phyloP scores from a whole-genome alignment of 2,797 vertebrate genomes.

The Mallotus villosus region DNA sequence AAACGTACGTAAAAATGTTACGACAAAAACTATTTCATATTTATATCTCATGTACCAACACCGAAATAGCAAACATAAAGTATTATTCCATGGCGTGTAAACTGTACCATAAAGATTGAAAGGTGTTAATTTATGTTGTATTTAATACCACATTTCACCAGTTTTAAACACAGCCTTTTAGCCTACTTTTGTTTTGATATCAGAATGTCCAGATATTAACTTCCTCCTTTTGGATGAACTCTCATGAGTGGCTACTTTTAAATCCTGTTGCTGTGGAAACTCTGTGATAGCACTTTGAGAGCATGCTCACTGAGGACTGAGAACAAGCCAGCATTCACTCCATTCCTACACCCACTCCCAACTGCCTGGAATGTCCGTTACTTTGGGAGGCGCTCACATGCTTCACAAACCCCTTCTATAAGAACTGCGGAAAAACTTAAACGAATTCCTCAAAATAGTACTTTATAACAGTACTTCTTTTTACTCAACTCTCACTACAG shows the following conservation, averaged over 20 bases:
- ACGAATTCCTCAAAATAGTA: neutral
- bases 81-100: neutral
- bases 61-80: neutral
- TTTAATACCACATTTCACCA: no score
- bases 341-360: slow-evolving; percentile 40
- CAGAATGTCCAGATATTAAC: neutral
- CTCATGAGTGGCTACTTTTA: slow-evolving; percentile 19
- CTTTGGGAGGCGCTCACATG: slow-evolving; percentile 34
- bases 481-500: neutral
- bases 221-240: neutral
- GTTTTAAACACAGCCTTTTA: no score
- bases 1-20: neutral
- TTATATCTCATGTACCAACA: neutral
- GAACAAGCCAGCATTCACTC: slow-evolving; percentile 37
- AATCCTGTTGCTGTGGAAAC: slow-evolving; percentile 32
- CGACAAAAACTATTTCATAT: neutral
- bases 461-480: neutral
- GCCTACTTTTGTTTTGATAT: neutral
- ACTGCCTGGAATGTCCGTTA: slow-evolving; percentile 42
- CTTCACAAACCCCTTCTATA: slow-evolving; percentile 20
- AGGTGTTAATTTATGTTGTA: no score
- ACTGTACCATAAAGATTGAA: no score
- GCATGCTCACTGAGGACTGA: slow-evolving; percentile 22
- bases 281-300: slow-evolving; percentile 16
- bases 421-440: slow-evolving; percentile 17